Evolutionary conservation across 2,113 vertebrate species (phyloP), one percentile per base, ranked within the genome.

Genomic region (Lophochroa leadbeateri): DNA sequence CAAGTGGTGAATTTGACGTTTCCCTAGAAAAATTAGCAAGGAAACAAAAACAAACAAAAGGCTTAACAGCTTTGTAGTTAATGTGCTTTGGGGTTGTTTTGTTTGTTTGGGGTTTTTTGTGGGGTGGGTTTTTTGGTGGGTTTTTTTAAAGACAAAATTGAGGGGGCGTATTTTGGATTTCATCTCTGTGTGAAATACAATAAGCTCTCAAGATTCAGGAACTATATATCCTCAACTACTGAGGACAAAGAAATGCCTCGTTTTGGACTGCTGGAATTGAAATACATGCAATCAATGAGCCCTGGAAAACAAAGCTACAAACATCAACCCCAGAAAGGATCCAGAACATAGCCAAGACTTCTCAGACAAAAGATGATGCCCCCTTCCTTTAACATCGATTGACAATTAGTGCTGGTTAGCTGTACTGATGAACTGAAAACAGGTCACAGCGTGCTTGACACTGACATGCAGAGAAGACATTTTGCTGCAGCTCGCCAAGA

Each of bases 1-100:
- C 97, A 99, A 96, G 50, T 99, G 98, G 93, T 98, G 98, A 95
- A 99, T 99, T 94, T 99, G 98, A 27, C 98, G 98, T 74, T 98
- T 52, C 98, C 99, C 99, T 97, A 68, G 91, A 81, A 92, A 91
- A 82, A 96, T 92, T 63, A 95, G 78, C 4, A 55, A 44, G 11
- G 55, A 49, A 86, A 53, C 76, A 35, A 37, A 95, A 43, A 10
- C 47, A 47, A 84, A 49, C 76, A 44, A 41, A 63, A 13, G 4
- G 17, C 8, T 95, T 79, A 82, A 86, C 17, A 82, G 37, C 29
- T 37, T 41, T 10, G 4, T 10, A 24, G 27, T 65, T 75, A 31
- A 52, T 7, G 4, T 29, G n/a, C 17, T 70, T 55, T 72, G 13
- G 43, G 11, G 23, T 11, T 35, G 33, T 35, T 58, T 58, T 58